These are phyloP conservation scores for Mesaphorura yosii DNA, from an alignment of 1,140 invertebrate genomes.

Conservation along the genomic window DNA sequence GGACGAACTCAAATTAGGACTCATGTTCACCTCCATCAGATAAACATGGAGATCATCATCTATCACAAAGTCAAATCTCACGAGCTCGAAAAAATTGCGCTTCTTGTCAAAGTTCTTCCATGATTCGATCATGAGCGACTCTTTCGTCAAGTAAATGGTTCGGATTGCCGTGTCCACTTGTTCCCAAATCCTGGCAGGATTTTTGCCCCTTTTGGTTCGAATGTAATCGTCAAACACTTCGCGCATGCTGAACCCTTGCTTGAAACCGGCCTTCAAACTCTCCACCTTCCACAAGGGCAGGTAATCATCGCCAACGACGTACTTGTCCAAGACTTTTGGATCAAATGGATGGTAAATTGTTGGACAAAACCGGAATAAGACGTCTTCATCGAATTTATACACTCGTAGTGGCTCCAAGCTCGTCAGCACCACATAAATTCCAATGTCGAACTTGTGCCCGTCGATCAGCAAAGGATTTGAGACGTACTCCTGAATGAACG, in stretches of 20 bases:
- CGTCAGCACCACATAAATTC: slow-evolving; percentile 84
- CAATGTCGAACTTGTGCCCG: slow-evolving; percentile 91
- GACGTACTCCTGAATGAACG: slow-evolving; percentile 83
- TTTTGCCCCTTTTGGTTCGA: slow-evolving; percentile 41
- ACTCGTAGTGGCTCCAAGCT: slow-evolving; percentile 78
- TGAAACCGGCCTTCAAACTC: slow-evolving; percentile 64
- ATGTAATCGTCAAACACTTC: slow-evolving; percentile 61
- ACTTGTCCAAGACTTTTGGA: slow-evolving; percentile 65
- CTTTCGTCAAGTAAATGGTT: slow-evolving; percentile 61
- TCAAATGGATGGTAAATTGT: slow-evolving; percentile 89
- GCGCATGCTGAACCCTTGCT: slow-evolving; percentile 71
- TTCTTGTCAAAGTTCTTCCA: slow-evolving; percentile 37
- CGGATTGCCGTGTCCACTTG: slow-evolving; percentile 67
- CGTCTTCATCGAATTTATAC: slow-evolving; percentile 80
- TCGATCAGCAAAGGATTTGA: slow-evolving; percentile 53
- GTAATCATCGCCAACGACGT: slow-evolving; percentile 90
- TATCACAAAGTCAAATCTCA: slow-evolving; percentile 84
- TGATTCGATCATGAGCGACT: slow-evolving; percentile 42
- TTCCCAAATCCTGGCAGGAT: slow-evolving; percentile 64
- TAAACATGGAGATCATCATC: slow-evolving; percentile 78
- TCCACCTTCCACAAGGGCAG: slow-evolving; percentile 87
- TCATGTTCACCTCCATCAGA: slow-evolving; percentile 96
- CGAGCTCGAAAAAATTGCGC: slow-evolving; percentile 84
- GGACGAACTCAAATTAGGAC: slow-evolving; percentile 85
- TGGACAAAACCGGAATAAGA: slow-evolving; percentile 82